Evolutionary conservation across 1,140 invertebrate species (phyloP).

Genomic region (Zaprionus ornatus): DNA sequence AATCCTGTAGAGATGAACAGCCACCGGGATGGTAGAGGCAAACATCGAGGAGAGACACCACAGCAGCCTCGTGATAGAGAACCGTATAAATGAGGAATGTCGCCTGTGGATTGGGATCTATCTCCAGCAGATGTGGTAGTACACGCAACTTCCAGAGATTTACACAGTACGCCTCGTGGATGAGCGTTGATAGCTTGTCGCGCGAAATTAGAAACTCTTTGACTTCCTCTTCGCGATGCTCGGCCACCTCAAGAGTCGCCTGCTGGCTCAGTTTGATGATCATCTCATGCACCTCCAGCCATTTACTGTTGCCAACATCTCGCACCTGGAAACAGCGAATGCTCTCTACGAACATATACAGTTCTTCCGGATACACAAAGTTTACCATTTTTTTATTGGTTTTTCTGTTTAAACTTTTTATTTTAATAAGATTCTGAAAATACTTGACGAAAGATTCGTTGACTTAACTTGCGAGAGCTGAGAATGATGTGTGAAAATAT

Average conservation of each 20-base stretch:
- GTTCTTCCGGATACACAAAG: conserved; percentile 78
- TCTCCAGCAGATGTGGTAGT: conserved; percentile 88
- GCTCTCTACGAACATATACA: conserved; percentile 78
- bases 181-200: conserved; percentile 87
- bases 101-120: conserved; percentile 86
- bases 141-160: conserved; percentile 91
- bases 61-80: conserved; percentile 89
- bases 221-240: conserved; percentile 88
- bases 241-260: conserved; percentile 89
- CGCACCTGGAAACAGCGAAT: conserved; percentile 71
- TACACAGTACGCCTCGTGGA: conserved; percentile 91
- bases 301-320: conserved; percentile 84
- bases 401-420: not conserved
- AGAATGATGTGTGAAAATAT: conserved; percentile 7
- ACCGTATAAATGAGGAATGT: conserved; percentile 90
- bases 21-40: conserved; percentile 90
- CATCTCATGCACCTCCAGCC: conserved; percentile 91
- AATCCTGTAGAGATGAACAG: conserved; percentile 88
- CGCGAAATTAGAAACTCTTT: conserved; percentile 86
- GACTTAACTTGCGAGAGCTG: not conserved
- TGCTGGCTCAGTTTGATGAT: conserved; percentile 92
- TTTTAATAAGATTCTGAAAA: conserved; percentile 8
- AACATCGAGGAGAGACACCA: conserved; percentile 89
- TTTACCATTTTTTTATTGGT: conserved; percentile 56
- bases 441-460: not conserved